A percentile compares a stretch with the other conserved stretches of the same genome.
Conservation (phyloP, 2,113 vertebrate species). For the Hystrix cristata region DNA sequence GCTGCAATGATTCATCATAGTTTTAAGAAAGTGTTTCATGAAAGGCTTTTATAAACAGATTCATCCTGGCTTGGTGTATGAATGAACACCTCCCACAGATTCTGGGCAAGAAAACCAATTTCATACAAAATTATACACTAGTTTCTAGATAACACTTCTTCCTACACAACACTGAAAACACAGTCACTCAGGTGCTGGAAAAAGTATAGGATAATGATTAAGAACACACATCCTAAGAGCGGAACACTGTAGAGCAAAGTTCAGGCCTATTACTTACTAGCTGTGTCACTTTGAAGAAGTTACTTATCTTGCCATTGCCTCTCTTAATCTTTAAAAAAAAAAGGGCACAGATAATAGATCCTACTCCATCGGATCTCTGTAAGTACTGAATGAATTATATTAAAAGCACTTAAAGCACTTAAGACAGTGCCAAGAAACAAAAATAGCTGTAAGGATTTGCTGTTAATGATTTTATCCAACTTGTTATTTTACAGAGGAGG, state of each 20-base stretch:
- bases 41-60: conserved; percentile 60
- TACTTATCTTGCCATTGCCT: not conserved
- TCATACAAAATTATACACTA: conserved; percentile 52
- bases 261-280: not conserved
- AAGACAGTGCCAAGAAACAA: not conserved
- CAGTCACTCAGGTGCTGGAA: not conserved
- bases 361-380: not conserved
- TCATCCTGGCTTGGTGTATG: not conserved
- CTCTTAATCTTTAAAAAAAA: not conserved
- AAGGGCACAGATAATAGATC: not conserved
- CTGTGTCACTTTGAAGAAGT: not conserved
- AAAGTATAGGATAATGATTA: not conserved
- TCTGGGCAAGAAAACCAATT: conserved; percentile 52
- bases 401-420: not conserved
- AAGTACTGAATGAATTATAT: not conserved
- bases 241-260: not conserved
- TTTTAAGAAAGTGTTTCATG: conserved; percentile 46
- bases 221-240: not conserved
- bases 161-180: conserved; percentile 17
- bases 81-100: conserved; percentile 59
- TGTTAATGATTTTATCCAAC: not conserved
- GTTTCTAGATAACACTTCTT: conserved; percentile 54
- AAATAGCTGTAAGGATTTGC: not conserved
- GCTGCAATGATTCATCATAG: not conserved
- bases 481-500: not conserved